phyloP scores from a whole-genome alignment of 2,113 vertebrate species.

The Vulpes vulpes region DNA sequence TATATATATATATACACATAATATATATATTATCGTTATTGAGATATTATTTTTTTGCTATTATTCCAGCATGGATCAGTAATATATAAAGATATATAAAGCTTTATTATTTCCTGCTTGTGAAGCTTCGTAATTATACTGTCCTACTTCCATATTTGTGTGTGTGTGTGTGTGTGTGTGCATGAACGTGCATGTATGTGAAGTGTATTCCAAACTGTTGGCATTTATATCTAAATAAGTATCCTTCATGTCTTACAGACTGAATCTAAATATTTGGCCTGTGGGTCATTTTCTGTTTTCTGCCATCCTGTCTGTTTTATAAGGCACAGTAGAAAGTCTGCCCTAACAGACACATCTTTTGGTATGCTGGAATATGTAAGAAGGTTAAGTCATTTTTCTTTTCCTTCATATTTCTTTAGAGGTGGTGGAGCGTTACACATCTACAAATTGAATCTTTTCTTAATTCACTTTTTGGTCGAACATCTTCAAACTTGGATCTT shows the following conservation, averaged over 20 bases:
- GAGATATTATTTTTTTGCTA: slow-evolving; percentile 22
- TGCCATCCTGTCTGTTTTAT: slow-evolving; percentile 41
- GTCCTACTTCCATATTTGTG: neutral
- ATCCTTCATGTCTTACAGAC: slow-evolving; percentile 15
- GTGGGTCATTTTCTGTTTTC: slow-evolving; percentile 21
- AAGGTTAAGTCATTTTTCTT: neutral
- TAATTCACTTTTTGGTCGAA: neutral
- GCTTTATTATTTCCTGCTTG: neutral
- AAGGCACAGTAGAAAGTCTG: neutral
- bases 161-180: neutral
- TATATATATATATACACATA: accelerated
- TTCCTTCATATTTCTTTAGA: neutral
- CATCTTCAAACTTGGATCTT: slow-evolving; percentile 35
- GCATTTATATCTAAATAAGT: slow-evolving; percentile 32
- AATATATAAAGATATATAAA: neutral
- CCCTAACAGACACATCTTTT: neutral
- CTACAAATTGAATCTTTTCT: neutral
- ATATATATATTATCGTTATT: neutral
- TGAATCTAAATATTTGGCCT: slow-evolving; percentile 62
- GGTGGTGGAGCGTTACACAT: neutral
- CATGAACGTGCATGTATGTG: neutral
- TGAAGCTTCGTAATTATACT: neutral
- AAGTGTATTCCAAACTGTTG: neutral
- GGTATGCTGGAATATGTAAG: neutral
- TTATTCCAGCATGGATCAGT: neutral